These are phyloP conservation scores for Tonatia bakeri DNA, from an alignment of 2,113 vertebrate species.

Conservation along the genomic window DNA sequence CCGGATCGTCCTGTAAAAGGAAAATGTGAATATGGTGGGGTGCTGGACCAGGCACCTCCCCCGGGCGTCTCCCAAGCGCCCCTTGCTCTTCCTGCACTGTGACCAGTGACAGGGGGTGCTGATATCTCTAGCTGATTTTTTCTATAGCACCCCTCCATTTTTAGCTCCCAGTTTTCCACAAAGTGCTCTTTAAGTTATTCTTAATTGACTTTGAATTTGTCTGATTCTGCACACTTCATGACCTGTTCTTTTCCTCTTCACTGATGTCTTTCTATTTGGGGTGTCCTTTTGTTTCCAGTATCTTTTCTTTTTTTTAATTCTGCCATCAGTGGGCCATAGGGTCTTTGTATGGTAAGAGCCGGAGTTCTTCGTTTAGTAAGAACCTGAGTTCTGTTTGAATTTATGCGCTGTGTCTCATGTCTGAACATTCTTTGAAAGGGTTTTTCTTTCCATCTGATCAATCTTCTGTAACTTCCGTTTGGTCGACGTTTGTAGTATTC, in stretches of 20 bases:
- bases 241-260: background rate
- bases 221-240: background rate
- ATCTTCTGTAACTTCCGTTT: slow-evolving; percentile 45
- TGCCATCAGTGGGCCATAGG: background rate
- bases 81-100: rapidly evolving
- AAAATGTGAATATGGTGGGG: background rate
- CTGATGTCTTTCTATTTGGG: background rate
- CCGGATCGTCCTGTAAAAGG: background rate
- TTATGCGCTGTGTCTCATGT: background rate
- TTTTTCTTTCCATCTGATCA: background rate
- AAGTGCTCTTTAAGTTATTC: background rate
- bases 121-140: background rate
- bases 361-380: background rate
- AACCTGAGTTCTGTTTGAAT: background rate
- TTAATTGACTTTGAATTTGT: background rate
- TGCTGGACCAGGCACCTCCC: background rate
- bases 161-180: background rate
- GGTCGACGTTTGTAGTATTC: slow-evolving; percentile 87
- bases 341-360: background rate
- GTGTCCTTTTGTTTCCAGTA: background rate
- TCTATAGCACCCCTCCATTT: background rate
- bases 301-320: background rate
- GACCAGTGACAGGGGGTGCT: background rate
- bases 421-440: slow-evolving; percentile 30
- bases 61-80: background rate